These are phyloP conservation scores for Protodeltote pygarga DNA, from an alignment of 2,888 invertebrate species.

Conservation along the genomic window DNA sequence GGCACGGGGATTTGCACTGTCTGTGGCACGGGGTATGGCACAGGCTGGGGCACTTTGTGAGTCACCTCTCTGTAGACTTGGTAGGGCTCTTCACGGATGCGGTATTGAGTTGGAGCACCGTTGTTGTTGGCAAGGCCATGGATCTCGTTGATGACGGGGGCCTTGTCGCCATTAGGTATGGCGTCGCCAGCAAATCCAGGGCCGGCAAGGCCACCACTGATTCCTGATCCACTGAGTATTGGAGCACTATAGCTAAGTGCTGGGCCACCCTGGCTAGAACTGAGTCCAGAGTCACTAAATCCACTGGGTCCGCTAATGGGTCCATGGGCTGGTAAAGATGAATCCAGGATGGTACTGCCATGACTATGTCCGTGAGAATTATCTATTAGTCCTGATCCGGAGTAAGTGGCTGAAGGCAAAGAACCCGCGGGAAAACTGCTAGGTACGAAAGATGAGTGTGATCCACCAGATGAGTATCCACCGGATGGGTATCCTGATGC, in stretches of 20 bases:
- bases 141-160: conserved; percentile 77
- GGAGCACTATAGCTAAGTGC: conserved; percentile 20
- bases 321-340: conserved; percentile 20
- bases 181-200: conserved; percentile 43
- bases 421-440: conserved; percentile 80
- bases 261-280: conserved; percentile 2
- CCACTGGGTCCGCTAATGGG: conserved; percentile 4
- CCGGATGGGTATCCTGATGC: conserved; percentile 19
- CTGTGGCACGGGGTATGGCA: conserved; percentile 84
- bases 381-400: conserved; percentile 55
- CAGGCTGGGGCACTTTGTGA: conserved; percentile 86
- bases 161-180: conserved; percentile 68
- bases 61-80: conserved; percentile 79
- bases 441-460: conserved; percentile 70
- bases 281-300: conserved; percentile 1
- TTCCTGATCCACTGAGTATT: conserved; percentile 5
- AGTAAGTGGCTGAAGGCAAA: conserved; percentile 75
- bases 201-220: conserved; percentile 11
- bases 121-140: conserved; percentile 76
- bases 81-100: conserved; percentile 75
- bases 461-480: conserved; percentile 38
- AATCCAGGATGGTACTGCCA: conserved; percentile 5
- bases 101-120: conserved; percentile 77
- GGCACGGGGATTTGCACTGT: conserved; percentile 85
- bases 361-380: conserved; percentile 18